A percentile compares a stretch with the other conserved stretches of the same genome.
Evolutionary conservation across 2,113 vertebrate species (phyloP).

Genomic region (Centropus bengalensis): DNA sequence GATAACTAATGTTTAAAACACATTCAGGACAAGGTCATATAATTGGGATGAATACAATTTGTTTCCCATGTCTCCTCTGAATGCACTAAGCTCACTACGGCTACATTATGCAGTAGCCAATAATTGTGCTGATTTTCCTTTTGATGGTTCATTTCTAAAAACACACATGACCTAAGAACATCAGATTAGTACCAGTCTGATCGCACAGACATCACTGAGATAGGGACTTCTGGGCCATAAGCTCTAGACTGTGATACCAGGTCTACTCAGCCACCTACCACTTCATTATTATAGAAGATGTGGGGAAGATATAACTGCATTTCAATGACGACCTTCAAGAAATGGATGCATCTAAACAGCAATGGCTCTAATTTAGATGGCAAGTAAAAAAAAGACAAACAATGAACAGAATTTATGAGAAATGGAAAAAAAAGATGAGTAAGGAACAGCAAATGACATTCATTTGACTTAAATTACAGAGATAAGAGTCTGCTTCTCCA

Average conservation of each 20-base stretch:
- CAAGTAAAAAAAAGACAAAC: neutral
- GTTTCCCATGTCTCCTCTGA: neutral
- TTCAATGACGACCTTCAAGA: neutral
- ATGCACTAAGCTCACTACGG: neutral
- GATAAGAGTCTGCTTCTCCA: neutral
- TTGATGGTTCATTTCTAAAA: neutral
- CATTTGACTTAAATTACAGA: neutral
- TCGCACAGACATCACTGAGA: neutral
- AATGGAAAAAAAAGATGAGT: neutral
- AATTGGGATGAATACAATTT: conserved; percentile 12
- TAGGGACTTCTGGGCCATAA: neutral
- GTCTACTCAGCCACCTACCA: neutral
- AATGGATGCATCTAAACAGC: neutral
- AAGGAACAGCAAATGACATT: neutral
- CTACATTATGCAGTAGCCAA: neutral
- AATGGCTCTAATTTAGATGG: neutral
- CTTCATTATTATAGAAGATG: neutral
- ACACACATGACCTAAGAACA: neutral
- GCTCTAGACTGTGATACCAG: neutral
- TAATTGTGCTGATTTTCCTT: neutral
- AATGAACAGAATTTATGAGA: neutral
- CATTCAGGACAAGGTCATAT: neutral
- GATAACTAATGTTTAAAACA: conserved; percentile 34
- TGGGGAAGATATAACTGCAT: neutral
- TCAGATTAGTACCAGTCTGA: neutral